phyloP scores from a whole-genome alignment of 92 coral and sea anemone genomes.

The Porites evermanni region DNA sequence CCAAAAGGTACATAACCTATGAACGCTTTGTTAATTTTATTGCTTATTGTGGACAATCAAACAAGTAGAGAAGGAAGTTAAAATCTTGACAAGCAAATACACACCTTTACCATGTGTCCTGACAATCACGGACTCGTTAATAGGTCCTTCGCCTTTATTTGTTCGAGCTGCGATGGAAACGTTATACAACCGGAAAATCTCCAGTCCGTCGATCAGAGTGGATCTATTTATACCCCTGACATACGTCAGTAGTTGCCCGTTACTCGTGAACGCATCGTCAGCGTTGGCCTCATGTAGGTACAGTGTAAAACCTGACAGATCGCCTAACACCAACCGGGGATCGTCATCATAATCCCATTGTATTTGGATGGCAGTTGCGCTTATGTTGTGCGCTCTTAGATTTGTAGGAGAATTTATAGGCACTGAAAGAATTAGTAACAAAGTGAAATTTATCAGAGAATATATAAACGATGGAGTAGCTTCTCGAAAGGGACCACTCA shows the following conservation, averaged over 20 bases:
- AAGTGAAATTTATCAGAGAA: background rate
- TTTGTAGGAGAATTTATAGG: constrained; percentile 68
- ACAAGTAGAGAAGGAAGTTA: too few relatives aligned
- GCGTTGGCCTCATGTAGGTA: constrained; percentile 5
- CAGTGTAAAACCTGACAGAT: constrained; percentile 42
- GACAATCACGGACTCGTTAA: constrained; percentile 57
- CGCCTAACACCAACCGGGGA: constrained; percentile 35
- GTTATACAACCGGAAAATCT: constrained; percentile 51
- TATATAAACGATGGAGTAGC: background rate
- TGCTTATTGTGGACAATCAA: too few relatives aligned
- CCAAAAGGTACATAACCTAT: too few relatives aligned
- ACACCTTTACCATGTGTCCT: constrained; percentile 75
- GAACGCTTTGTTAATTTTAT: too few relatives aligned
- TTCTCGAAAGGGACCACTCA: background rate
- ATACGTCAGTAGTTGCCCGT: background rate
- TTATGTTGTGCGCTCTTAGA: constrained; percentile 56
- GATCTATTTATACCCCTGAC: background rate
- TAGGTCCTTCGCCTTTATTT: constrained; percentile 61
- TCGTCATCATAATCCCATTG: constrained; percentile 59
- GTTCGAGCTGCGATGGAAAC: constrained; percentile 64
- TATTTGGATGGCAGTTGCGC: constrained; percentile 39
- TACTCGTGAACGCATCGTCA: constrained; percentile 22
- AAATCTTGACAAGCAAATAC: background rate
- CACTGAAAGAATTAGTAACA: constrained; percentile 29
- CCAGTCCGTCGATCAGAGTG: background rate